A percentile compares a stretch with the other conserved stretches of the same genome.
phyloP scores from a whole-genome alignment of 2,113 vertebrate genomes.

The Enhydra lutris region DNA sequence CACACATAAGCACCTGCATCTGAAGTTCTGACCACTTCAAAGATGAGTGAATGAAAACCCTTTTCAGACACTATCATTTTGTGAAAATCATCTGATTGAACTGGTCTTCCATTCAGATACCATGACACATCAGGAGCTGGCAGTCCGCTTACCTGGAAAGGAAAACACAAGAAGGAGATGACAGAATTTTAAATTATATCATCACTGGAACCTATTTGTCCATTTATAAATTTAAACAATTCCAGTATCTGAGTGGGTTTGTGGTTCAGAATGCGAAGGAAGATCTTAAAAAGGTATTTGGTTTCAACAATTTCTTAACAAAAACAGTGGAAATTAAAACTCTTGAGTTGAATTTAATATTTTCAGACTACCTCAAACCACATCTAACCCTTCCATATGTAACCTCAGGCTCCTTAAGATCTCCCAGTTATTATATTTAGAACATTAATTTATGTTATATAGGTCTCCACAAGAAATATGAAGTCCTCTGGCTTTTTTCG shows the following conservation, averaged over 20 bases:
- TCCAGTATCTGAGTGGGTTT: not conserved
- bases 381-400: not conserved
- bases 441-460: not conserved
- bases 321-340: constrained; percentile 26
- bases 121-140: constrained; percentile 93
- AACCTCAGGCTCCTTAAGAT: not conserved
- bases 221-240: not conserved
- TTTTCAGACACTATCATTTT: constrained; percentile 98
- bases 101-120: constrained; percentile 94
- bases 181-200: not conserved
- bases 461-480: not conserved
- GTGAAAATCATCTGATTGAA: constrained; percentile 94
- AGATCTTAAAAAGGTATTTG: not conserved
- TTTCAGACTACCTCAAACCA: constrained; percentile 26
- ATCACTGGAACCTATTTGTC: not conserved
- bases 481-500: not conserved
- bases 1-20: constrained; percentile 93
- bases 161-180: constrained; percentile 35
- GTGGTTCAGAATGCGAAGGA: constrained; percentile 26
- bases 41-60: constrained; percentile 95
- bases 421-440: not conserved
- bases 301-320: constrained; percentile 18
- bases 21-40: constrained; percentile 92
- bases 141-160: constrained; percentile 90
- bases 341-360: not conserved